Conservation (phyloP, 1,140 invertebrate species). For the Drosophila yakuba region DNA sequence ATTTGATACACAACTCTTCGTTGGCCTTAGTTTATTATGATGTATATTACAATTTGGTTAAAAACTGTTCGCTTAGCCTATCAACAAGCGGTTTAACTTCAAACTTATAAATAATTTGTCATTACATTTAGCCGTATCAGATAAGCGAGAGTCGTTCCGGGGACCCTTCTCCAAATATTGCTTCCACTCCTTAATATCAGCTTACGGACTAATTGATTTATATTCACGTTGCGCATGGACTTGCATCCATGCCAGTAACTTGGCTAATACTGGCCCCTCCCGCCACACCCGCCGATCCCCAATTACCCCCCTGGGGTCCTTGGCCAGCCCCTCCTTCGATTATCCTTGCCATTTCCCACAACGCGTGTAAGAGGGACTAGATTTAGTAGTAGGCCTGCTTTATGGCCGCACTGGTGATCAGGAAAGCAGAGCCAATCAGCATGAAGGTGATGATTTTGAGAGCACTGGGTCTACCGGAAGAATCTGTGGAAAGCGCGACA, state of each 20-base stretch:
- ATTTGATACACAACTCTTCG: conserved; percentile 42
- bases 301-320: neutral
- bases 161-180: conserved; percentile 54
- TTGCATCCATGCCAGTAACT: conserved; percentile 40
- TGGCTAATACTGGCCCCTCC: conserved; percentile 58
- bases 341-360: conserved; percentile 10
- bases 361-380: neutral
- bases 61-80: conserved; percentile 34
- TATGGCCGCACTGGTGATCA: conserved; percentile 83
- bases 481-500: conserved; percentile 57
- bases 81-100: conserved; percentile 48
- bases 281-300: conserved; percentile 18
- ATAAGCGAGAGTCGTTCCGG: conserved; percentile 27
- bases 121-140: conserved; percentile 33
- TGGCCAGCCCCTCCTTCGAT: neutral
- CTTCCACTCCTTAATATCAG: conserved; percentile 57
- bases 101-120: conserved; percentile 42
- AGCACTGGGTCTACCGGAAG: conserved; percentile 84
- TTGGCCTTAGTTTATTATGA: conserved; percentile 63
- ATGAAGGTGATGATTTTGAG: conserved; percentile 84
- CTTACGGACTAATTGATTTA: conserved; percentile 61
- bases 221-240: conserved; percentile 49
- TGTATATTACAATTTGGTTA: conserved; percentile 58
- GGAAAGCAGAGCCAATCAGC: conserved; percentile 81
- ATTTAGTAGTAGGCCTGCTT: conserved; percentile 83